Evolutionary conservation across 2,113 vertebrate genomes (phyloP).

Genomic region (Trinectes maculatus): DNA sequence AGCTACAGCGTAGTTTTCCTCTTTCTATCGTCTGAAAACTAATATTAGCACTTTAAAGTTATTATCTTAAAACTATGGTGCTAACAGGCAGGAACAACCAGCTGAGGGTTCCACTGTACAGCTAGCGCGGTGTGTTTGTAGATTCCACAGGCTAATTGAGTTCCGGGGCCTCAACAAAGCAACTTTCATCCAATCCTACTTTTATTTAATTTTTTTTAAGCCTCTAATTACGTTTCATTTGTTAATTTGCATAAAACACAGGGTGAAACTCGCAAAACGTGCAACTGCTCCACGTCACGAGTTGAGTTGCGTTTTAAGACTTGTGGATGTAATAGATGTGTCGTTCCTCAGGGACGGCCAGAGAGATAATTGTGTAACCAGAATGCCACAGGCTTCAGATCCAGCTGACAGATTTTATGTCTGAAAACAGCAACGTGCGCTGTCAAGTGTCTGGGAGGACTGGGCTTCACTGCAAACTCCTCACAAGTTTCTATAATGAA

Average conservation of each 20-base stretch:
- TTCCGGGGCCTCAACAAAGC: conserved; percentile 51
- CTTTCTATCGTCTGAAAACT: conserved; percentile 13
- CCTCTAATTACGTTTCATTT: conserved; percentile 14
- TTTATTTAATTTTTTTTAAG: background rate
- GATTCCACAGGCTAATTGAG: conserved; percentile 62
- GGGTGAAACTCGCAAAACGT: background rate
- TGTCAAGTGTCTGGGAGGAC: background rate
- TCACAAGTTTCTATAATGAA: background rate
- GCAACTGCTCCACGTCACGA: conserved; percentile 3
- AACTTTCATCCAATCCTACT: conserved; percentile 48
- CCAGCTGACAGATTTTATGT: background rate
- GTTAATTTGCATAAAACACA: conserved; percentile 45
- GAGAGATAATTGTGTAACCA: background rate
- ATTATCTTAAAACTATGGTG: conserved; percentile 44
- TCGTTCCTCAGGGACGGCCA: background rate
- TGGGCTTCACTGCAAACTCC: background rate
- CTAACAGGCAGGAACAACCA: conserved; percentile 12
- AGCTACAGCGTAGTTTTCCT: background rate
- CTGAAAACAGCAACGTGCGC: background rate
- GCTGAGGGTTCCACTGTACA: conserved; percentile 31
- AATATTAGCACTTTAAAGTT: conserved; percentile 12
- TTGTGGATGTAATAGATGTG: conserved; percentile 9
- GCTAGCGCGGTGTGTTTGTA: conserved; percentile 38
- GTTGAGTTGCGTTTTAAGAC: conserved; percentile 21
- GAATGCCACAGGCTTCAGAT: background rate